Evolutionary conservation across 2,888 invertebrate species (phyloP).

Genomic region (Cynaeus angustus): DNA sequence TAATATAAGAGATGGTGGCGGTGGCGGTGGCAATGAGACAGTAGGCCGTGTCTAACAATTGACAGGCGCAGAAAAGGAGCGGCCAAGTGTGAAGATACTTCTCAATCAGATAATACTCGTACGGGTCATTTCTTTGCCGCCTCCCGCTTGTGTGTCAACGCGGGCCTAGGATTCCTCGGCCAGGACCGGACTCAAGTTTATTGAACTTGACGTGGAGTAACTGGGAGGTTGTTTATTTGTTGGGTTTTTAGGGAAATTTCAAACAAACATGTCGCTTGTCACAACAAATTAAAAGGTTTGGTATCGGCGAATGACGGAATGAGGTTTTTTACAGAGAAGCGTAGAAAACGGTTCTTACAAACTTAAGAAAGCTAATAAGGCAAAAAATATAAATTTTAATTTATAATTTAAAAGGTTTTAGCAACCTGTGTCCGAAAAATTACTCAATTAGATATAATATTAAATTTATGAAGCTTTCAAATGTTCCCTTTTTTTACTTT

Average conservation of each 20-base stretch:
- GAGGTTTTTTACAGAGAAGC: background rate
- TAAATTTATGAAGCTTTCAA: no score
- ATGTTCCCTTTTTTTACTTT: no score
- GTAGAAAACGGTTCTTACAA: no score
- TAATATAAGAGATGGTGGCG: constrained; percentile 49
- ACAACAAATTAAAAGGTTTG: background rate
- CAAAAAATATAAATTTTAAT: no score
- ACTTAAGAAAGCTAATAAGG: no score
- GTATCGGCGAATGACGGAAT: background rate
- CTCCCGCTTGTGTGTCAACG: constrained; percentile 57
- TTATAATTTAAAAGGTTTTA: no score
- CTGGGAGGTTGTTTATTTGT: constrained; percentile 14
- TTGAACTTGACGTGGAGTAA: constrained; percentile 7
- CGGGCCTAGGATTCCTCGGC: constrained; percentile 43
- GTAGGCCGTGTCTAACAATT: constrained; percentile 63
- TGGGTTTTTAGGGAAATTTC: background rate
- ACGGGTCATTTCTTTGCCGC: constrained; percentile 66
- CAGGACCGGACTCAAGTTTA: constrained; percentile 32
- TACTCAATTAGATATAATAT: no score
- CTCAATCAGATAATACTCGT: constrained; percentile 64
- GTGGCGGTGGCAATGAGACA: constrained; percentile 54
- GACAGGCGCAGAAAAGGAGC: constrained; percentile 65
- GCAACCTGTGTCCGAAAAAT: no score
- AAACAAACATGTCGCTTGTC: constrained; percentile 1
- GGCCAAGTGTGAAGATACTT: constrained; percentile 65